phyloP scores from a whole-genome alignment of 2,113 vertebrate genomes.

The Lepus americanus region DNA sequence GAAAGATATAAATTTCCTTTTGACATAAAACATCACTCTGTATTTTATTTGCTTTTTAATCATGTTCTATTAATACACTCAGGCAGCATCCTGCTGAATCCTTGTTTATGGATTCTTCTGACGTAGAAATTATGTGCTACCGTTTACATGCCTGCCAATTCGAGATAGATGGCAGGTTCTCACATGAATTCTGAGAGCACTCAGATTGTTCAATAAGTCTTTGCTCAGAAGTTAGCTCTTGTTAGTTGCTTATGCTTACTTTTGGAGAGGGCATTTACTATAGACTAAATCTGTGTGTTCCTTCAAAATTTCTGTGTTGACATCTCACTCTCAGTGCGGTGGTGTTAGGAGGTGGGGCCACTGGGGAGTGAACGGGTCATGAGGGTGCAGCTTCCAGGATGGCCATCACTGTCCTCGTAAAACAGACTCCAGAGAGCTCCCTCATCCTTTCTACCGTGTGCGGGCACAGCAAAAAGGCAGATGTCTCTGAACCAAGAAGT shows the following conservation, averaged over 20 bases:
- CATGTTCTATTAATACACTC: conserved; percentile 21
- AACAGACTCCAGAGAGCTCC: background rate
- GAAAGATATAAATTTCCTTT: conserved; percentile 48
- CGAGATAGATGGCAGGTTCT: conserved; percentile 50
- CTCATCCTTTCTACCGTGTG: background rate
- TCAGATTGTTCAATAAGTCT: background rate
- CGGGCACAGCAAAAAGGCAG: background rate
- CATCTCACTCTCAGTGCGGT: background rate
- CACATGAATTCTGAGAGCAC: background rate
- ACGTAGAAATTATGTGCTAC: conserved; percentile 5
- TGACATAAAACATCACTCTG: conserved; percentile 41
- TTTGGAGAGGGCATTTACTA: background rate
- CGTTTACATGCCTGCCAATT: conserved; percentile 16
- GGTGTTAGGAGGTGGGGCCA: background rate
- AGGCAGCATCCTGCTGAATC: conserved; percentile 27
- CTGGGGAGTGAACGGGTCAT: background rate
- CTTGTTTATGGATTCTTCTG: background rate
- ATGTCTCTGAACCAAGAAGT: background rate
- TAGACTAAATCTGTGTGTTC: background rate
- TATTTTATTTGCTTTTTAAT: conserved; percentile 62
- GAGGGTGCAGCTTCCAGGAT: background rate
- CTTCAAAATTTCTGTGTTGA: background rate
- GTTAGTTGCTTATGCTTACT: background rate
- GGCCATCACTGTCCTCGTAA: background rate
- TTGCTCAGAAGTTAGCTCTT: conserved; percentile 38